A percentile compares a stretch with the other conserved stretches of the same genome.
phyloP scores from a whole-genome alignment of 2,113 vertebrate species.

The Poecilia latipinna region DNA sequence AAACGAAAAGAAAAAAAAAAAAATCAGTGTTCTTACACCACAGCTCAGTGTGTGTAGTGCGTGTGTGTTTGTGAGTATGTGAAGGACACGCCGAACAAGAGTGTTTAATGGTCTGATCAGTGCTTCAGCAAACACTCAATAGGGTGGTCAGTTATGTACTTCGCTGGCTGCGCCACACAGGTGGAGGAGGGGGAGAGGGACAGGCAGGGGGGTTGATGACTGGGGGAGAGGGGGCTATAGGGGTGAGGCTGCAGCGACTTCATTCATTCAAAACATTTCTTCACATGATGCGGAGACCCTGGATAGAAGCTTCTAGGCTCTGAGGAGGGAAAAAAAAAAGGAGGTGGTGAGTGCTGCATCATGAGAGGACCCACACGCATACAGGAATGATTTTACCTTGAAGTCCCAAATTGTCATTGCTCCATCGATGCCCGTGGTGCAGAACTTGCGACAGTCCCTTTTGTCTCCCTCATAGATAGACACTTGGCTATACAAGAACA shows the following conservation, averaged over 20 bases:
- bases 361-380: not conserved
- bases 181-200: conserved; percentile 6
- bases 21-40: conserved; percentile 76
- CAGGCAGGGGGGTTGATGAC: conserved; percentile 1
- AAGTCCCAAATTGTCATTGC: conserved; percentile 99
- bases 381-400: conserved; percentile 80
- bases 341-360: not conserved
- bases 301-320: conserved; percentile 97
- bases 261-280: conserved; percentile 66
- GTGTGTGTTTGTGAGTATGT: conserved; percentile 59
- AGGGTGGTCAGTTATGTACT: conserved; percentile 61
- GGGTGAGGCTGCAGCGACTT: conserved; percentile 61
- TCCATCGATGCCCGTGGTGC: conserved; percentile 98
- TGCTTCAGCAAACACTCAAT: conserved; percentile 73
- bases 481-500: conserved; percentile 87
- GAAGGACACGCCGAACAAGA: conserved; percentile 44
- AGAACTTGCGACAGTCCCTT: conserved; percentile 98
- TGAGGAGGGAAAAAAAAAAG: conserved; percentile 60
- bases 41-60: conserved; percentile 81
- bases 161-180: conserved; percentile 63
- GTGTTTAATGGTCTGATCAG: conserved; percentile 71
- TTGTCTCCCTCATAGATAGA: conserved; percentile 99
- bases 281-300: conserved; percentile 98
- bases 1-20: conserved; percentile 40
- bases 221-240: not conserved